A percentile compares a stretch with the other conserved stretches of the same genome.
Conservation (phyloP, 2,113 vertebrate genomes). For the Phalacrocorax carbo region DNA sequence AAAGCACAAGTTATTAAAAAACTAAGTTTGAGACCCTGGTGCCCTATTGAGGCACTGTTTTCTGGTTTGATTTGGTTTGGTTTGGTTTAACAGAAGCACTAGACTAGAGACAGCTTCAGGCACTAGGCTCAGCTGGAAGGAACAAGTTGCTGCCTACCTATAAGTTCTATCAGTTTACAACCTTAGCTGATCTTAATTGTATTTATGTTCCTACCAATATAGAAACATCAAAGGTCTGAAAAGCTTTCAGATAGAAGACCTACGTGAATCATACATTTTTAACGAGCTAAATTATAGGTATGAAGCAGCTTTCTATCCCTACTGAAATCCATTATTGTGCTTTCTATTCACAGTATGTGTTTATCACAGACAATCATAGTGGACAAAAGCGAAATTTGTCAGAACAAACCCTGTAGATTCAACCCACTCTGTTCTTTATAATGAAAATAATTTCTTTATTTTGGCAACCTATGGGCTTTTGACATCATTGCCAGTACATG, state of each 20-base stretch:
- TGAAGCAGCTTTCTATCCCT: neutral
- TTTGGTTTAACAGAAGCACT: neutral
- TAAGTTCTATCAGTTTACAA: neutral
- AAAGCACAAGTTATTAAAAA: neutral
- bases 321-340: neutral
- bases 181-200: neutral
- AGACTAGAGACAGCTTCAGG: neutral
- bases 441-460: neutral
- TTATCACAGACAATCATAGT: neutral
- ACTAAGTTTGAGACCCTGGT: neutral
- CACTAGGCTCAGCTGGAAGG: neutral
- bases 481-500: neutral
- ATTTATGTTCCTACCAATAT: neutral
- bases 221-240: neutral
- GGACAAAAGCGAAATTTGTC: neutral
- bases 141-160: neutral
- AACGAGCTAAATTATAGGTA: slow-evolving; percentile 18
- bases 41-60: neutral
- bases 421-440: neutral
- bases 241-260: neutral
- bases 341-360: neutral
- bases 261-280: neutral
- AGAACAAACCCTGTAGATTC: neutral
- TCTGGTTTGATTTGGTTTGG: neutral
- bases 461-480: neutral